A percentile compares a stretch with the other conserved stretches of the same genome.
These are phyloP conservation scores for Sparidentex hasta DNA, from an alignment of 2,797 vertebrate species.

Conservation along the genomic window DNA sequence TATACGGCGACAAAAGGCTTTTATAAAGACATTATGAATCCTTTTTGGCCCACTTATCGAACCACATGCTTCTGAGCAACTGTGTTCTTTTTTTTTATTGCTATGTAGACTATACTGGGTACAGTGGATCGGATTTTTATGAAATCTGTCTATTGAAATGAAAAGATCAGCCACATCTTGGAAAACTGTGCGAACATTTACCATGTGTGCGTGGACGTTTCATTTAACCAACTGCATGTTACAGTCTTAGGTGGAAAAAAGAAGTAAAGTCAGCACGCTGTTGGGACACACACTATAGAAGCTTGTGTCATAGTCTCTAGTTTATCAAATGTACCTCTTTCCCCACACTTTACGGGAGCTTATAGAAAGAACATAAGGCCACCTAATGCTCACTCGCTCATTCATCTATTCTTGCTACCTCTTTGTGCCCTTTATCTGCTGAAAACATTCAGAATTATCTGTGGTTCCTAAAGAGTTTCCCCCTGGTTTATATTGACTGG, in stretches of 20 bases:
- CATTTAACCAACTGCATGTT: not conserved
- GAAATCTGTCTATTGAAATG: slow-evolving; percentile 5
- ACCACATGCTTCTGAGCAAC: slow-evolving; percentile 16
- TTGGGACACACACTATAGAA: not conserved
- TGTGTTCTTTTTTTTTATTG: slow-evolving; percentile 10
- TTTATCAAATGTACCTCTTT: not conserved
- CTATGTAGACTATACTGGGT: not conserved
- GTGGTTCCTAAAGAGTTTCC: slow-evolving; percentile 87
- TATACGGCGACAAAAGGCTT: slow-evolving; percentile 51
- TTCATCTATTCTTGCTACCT: slow-evolving; percentile 28
- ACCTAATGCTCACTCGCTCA: slow-evolving; percentile 7
- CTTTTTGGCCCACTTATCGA: slow-evolving; percentile 26
- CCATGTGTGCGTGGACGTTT: not conserved
- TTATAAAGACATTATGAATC: slow-evolving; percentile 46
- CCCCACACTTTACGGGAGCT: not conserved
- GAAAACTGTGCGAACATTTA: slow-evolving; percentile 40
- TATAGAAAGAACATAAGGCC: not conserved
- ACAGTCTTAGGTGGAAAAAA: slow-evolving; percentile 27
- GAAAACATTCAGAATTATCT: slow-evolving; percentile 89
- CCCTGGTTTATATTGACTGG: slow-evolving; percentile 84
- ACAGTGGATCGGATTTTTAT: slow-evolving; percentile 25
- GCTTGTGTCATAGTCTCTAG: slow-evolving; percentile 10
- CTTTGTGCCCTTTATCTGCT: slow-evolving; percentile 60
- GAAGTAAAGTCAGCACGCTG: not conserved
- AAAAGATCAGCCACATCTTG: slow-evolving; percentile 15